Evolutionary conservation across 2,113 vertebrate genomes (phyloP).

Genomic region (Mesembrinibis cayennensis): DNA sequence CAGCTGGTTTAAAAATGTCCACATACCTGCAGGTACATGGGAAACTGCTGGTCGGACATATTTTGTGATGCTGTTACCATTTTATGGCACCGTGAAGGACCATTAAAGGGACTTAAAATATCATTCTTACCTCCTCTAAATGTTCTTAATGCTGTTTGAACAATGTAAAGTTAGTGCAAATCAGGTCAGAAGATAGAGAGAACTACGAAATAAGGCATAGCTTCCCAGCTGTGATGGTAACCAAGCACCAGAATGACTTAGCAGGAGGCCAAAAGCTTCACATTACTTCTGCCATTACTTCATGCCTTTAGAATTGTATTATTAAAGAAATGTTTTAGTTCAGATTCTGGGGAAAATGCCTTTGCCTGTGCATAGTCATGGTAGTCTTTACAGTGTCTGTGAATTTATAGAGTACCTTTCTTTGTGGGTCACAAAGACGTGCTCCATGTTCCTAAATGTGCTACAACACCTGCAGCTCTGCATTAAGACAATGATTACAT

Average conservation of each 20-base stretch:
- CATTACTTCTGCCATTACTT: neutral
- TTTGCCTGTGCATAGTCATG: neutral
- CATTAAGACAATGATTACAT: neutral
- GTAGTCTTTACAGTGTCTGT: neutral
- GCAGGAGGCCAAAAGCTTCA: neutral
- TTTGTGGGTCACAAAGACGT: neutral
- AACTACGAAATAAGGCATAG: neutral
- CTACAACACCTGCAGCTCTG: neutral
- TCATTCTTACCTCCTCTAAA: neutral
- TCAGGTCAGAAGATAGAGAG: neutral
- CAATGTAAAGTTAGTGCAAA: neutral
- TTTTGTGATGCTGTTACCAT: neutral
- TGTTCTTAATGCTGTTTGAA: neutral
- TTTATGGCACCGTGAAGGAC: neutral
- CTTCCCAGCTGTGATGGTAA: neutral
- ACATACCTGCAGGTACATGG: neutral
- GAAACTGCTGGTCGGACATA: neutral
- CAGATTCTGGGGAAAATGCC: neutral
- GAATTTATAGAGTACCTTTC: neutral
- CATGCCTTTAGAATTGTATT: neutral
- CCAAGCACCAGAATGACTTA: neutral
- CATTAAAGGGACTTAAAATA: neutral
- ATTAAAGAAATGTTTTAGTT: neutral
- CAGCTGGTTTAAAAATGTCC: neutral
- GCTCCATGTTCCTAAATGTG: neutral